These are phyloP conservation scores for Porphyrio hochstetteri DNA, from an alignment of 2,113 vertebrate genomes.

Conservation along the genomic window DNA sequence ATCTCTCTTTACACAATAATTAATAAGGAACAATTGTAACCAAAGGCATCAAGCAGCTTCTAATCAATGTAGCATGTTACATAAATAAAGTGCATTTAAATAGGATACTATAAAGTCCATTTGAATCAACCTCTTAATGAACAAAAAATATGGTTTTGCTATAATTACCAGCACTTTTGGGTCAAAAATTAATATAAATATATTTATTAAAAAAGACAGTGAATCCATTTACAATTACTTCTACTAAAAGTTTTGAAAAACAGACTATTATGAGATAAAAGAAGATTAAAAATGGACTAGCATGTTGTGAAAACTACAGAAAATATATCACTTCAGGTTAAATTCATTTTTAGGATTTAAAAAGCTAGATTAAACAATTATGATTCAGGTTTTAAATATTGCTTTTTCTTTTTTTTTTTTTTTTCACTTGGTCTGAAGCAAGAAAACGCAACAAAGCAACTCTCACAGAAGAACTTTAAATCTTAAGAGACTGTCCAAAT, in stretches of 20 bases:
- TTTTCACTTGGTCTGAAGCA: rapidly evolving
- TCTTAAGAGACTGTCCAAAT: not conserved
- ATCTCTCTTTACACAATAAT: not conserved
- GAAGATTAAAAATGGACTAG: not conserved
- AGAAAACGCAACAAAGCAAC: not conserved
- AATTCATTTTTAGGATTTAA: not conserved
- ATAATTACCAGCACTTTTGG: not conserved
- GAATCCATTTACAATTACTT: not conserved
- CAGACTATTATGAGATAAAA: rapidly evolving
- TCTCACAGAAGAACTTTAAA: not conserved
- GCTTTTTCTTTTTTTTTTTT: not conserved
- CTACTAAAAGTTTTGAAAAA: not conserved
- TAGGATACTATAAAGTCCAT: not conserved
- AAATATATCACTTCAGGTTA: not conserved
- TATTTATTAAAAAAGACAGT: not conserved
- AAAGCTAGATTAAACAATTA: not conserved
- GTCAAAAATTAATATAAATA: not conserved
- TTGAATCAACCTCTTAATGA: not conserved
- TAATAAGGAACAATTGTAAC: not conserved
- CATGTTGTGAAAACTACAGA: not conserved
- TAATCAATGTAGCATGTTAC: not conserved
- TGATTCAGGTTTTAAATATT: not conserved
- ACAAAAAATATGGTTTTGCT: not conserved
- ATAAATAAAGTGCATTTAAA: not conserved
- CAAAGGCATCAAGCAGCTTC: not conserved